These are phyloP conservation scores for Euthynnus affinis DNA, from an alignment of 2,797 vertebrate genomes.

Conservation along the genomic window DNA sequence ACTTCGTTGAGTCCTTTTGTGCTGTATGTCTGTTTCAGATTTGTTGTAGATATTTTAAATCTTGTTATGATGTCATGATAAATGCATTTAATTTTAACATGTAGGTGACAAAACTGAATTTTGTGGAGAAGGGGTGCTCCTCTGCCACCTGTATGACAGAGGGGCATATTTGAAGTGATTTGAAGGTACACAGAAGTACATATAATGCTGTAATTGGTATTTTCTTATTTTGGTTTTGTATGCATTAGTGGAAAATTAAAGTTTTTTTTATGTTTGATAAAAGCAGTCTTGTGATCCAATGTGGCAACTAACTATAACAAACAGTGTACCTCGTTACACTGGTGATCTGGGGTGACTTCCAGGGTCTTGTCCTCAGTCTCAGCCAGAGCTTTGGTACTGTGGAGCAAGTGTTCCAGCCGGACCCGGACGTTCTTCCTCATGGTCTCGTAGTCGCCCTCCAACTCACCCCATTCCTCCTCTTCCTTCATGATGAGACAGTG, in stretches of 20 bases:
- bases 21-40: background rate
- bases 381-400: slow-evolving; percentile 77
- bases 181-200: background rate
- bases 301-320: background rate
- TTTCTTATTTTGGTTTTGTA: background rate
- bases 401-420: slow-evolving; percentile 80
- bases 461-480: slow-evolving; percentile 82
- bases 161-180: too few species aligned
- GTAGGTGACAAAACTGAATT: background rate
- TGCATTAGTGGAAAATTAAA: background rate
- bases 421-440: slow-evolving; percentile 73
- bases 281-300: background rate
- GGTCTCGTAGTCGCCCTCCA: slow-evolving; percentile 81
- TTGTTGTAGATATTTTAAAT: background rate
- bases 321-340: slow-evolving; percentile 78
- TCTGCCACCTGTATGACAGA: background rate
- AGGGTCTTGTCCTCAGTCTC: slow-evolving; percentile 57
- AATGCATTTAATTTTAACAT: background rate
- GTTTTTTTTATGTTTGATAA: background rate
- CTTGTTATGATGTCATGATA: background rate
- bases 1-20: background rate
- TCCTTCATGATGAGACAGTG: slow-evolving; percentile 81
- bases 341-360: slow-evolving; percentile 77
- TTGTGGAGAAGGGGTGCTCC: background rate
- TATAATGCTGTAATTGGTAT: too few species aligned